Evolutionary conservation across 2,113 vertebrate species (phyloP).

Genomic region (Odocoileus virginianus): DNA sequence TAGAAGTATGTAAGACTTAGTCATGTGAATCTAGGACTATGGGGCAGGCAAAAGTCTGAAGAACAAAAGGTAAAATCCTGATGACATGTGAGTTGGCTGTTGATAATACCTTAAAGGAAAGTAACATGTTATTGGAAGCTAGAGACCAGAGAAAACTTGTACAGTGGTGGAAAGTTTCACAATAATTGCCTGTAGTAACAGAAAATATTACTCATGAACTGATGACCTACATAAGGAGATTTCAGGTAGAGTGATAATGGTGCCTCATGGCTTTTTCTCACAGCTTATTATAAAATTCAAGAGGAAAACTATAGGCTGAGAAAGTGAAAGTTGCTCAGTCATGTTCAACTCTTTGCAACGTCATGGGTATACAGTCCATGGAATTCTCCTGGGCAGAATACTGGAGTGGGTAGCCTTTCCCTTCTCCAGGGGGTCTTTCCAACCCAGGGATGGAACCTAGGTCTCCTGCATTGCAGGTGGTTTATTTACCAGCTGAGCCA

Average conservation of each 20-base stretch:
- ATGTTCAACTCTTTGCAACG: background rate
- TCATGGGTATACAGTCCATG: background rate
- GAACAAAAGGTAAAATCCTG: background rate
- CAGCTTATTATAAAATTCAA: background rate
- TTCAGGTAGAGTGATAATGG: background rate
- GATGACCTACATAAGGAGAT: background rate
- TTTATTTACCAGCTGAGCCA: too few relatives aligned
- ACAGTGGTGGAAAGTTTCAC: background rate
- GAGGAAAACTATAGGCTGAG: background rate
- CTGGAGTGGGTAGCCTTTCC: background rate
- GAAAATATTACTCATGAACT: background rate
- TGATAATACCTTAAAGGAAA: background rate
- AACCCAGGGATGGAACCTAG: too few relatives aligned
- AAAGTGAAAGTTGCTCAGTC: background rate
- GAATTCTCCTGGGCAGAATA: background rate
- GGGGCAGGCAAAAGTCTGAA: background rate
- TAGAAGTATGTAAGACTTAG: background rate
- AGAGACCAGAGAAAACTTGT: background rate
- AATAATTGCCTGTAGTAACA: background rate
- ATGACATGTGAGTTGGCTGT: background rate
- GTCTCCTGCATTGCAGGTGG: too few relatives aligned
- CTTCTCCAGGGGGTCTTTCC: too few relatives aligned
- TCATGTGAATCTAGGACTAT: background rate
- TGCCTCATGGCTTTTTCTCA: background rate
- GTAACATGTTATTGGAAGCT: background rate